A percentile compares a stretch with the other conserved stretches of the same genome.
phyloP scores from a whole-genome alignment of 2,113 vertebrate genomes.

The Manacus vitellinus region DNA sequence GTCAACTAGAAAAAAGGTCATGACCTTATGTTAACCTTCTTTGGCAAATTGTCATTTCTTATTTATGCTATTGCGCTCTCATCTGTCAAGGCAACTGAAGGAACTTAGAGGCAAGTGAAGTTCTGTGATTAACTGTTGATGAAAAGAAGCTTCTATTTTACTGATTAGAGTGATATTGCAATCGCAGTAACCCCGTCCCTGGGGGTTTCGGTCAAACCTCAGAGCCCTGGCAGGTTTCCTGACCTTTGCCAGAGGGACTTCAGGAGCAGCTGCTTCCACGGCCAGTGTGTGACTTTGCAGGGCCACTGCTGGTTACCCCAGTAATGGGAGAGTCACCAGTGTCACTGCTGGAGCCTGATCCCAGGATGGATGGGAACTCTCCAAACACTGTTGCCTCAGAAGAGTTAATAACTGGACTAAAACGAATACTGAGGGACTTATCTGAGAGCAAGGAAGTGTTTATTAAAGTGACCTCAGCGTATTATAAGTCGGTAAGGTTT shows the following conservation, averaged over 20 bases:
- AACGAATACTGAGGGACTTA: background rate
- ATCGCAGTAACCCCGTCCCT: background rate
- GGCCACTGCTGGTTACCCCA: background rate
- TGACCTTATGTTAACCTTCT: constrained; percentile 43
- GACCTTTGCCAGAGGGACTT: background rate
- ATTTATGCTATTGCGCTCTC: constrained; percentile 39
- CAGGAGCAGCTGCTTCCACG: background rate
- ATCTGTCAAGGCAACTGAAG: constrained; percentile 12
- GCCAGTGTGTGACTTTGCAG: background rate
- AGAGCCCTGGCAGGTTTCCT: background rate
- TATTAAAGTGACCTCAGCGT: background rate
- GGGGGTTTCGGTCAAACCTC: background rate
- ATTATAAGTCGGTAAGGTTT: background rate
- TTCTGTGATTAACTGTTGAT: constrained; percentile 33
- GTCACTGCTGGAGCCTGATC: background rate
- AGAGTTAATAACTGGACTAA: background rate
- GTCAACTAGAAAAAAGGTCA: background rate
- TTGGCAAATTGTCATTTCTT: constrained; percentile 56
- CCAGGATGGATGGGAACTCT: background rate
- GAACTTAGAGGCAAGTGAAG: background rate
- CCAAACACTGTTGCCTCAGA: background rate
- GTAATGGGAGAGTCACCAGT: background rate
- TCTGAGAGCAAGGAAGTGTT: background rate
- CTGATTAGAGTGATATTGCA: background rate
- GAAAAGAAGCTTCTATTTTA: constrained; percentile 11